Evolutionary conservation across 2,113 vertebrate genomes (phyloP), one percentile per base, ranked within the genome.

Genomic region (Lepus americanus): DNA sequence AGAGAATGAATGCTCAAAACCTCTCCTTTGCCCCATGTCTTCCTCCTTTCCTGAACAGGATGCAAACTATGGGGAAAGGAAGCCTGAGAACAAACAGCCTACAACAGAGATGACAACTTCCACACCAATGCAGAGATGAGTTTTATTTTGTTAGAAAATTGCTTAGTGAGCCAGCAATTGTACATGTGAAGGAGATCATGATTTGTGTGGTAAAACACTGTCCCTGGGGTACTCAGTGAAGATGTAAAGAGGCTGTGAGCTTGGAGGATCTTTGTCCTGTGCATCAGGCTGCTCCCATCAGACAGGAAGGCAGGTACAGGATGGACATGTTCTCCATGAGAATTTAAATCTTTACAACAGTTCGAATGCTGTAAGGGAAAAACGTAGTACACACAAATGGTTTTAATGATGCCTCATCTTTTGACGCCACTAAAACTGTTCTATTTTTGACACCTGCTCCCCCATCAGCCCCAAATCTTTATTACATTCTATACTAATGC

Each of bases 321-420:
- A n/a, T 55, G 92, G n/a, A 70, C 16, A 3, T 22, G 23, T 27
- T 63, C 76, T 85, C 53, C 92, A 94, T 59, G 70, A 67, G 25
- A 76, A 96, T 95, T 97, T 98, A 98, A 92, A 99, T 39, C 73
- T 98, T 99, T 63, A 99, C 93, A 85, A 99, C 98, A 9, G 98
- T 98, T 95, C 99, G 98, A 98, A 99, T 99, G 97, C 99, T 99
- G 98, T 67, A 97, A 98, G 92, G 64, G 96, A 91, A 97, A 94
- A 19, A 94, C 90, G 20, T 51, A 90, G 82, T 36, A 89, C 61
- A 44, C 5, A 61, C 6, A 67, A 9, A 81, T 39, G 82, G 55
- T 85, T 44, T 51, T 19, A 95, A 72, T 85, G 36, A 9, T 66
- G 49, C 74, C 74, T 63, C 25, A 10, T 33, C 61, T 91, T 78